Evolutionary conservation across 2,888 invertebrate species (phyloP), one percentile per base, ranked within the genome.

Genomic region (Furcula furcula): DNA sequence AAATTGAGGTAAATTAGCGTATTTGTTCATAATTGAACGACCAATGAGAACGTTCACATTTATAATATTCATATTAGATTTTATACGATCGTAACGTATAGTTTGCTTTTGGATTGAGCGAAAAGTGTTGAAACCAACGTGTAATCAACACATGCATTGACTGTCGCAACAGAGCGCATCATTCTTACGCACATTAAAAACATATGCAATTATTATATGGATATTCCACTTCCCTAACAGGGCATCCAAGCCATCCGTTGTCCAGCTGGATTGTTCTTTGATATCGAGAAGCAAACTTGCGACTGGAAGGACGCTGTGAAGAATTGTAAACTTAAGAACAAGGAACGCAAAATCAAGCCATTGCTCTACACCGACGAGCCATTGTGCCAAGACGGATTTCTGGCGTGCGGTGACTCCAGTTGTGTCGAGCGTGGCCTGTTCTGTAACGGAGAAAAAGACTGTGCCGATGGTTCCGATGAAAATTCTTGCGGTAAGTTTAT

Each of bases 231-330:
- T 27, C 40, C 43, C 29, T 43, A 79, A 50, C 82, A 95, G 95
- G 97, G 97, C 71, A 93, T 97, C 31, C 96, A 97, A 92, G 97
- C 96, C 15, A 95, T 97, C 69, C 93, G 97, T 79, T 97, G 97
- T 75, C 97, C 97, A 23, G 96, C 97, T 35, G 97, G 97, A 82
- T 89, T 97, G 59, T 97, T 91, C 85, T 97, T 97, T 85, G 97
- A 97, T 78, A 96, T 97, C 69, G 97, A 97, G 76, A 96, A 97
- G 79, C 97, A 97, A 84, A 97, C 97, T 2, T 97, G 97, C 71
- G 97, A 97, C 76, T 97, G 97, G 97, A 97, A 95, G 77, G 95
- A 94, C 48, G 92, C 96, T 2, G 97, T 97, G n/a, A 96, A 95
- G 79, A 97, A 97, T 83, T 97, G 97, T 89, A 96, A 96, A 71